Conservation (phyloP, 2,888 invertebrate genomes). For the Ophonus ardosiacus region DNA sequence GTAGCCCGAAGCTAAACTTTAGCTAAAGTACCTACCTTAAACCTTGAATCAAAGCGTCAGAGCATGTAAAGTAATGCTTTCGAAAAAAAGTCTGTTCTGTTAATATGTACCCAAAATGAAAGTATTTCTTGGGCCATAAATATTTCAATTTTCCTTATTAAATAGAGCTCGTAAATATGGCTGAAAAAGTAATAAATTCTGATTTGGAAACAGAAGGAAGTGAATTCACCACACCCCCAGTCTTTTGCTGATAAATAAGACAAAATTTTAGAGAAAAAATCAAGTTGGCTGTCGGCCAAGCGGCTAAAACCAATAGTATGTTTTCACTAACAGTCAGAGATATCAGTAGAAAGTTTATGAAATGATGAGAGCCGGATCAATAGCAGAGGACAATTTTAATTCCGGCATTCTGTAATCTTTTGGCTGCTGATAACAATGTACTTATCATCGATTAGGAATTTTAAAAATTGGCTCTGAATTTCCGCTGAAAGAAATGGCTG, state of each 20-base stretch:
- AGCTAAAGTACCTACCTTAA: no score
- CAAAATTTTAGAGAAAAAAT: constrained; percentile 39
- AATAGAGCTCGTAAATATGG: constrained; percentile 22
- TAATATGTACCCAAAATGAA: not conserved
- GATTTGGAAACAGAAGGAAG: constrained; percentile 36
- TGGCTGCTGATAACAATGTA: constrained; percentile 4
- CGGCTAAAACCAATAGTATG: constrained; percentile 39
- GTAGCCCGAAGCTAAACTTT: no score
- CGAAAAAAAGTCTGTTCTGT: not conserved
- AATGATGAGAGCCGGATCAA: constrained; percentile 27
- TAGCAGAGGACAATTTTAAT: constrained; percentile 17
- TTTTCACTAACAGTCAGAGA: constrained; percentile 32
- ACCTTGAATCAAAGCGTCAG: no score
- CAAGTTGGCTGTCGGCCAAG: constrained; percentile 10
- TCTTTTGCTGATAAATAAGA: constrained; percentile 34
- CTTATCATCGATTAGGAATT: constrained; percentile 17
- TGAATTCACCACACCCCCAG: constrained; percentile 30
- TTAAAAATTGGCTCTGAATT: constrained; percentile 28
- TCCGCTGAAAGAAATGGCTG: constrained; percentile 34
- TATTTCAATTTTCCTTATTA: constrained; percentile 22
- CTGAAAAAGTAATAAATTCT: constrained; percentile 32
- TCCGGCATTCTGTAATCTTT: not conserved
- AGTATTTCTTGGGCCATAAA: constrained; percentile 1
- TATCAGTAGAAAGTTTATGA: constrained; percentile 44
- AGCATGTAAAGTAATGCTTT: no score